Percentiles rank a stretch among this genome's conserved stretches.
Conservation (phyloP, 2,797 vertebrate genomes). For the Chaetodon trifasciatus region DNA sequence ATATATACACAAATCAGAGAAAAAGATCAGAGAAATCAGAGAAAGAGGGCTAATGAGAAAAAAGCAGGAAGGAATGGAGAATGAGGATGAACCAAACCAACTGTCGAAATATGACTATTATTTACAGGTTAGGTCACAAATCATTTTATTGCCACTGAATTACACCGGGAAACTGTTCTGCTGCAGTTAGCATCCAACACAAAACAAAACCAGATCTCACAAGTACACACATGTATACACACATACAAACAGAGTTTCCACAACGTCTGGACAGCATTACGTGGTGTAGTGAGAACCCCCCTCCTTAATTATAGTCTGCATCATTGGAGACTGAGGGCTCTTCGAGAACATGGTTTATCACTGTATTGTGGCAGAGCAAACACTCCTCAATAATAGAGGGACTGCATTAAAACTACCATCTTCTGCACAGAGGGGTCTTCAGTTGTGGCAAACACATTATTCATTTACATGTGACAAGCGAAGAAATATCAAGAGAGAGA, state of each 20-base stretch:
- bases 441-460: conserved; percentile 56
- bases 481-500: conserved; percentile 27
- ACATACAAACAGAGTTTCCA: conserved; percentile 66
- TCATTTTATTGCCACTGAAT: conserved; percentile 58
- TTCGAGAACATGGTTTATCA: conserved; percentile 68
- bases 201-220: conserved; percentile 73
- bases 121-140: conserved; percentile 46
- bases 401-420: conserved; percentile 51
- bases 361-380: conserved; percentile 56
- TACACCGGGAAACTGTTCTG: conserved; percentile 59
- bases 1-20: background rate
- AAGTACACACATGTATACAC: conserved; percentile 41
- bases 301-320: conserved; percentile 73
- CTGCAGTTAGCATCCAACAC: conserved; percentile 51
- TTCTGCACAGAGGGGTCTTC: conserved; percentile 49
- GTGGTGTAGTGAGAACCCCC: conserved; percentile 57
- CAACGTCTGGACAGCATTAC: conserved; percentile 79
- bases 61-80: background rate
- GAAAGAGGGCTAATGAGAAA: too few relatives aligned
- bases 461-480: conserved; percentile 62
- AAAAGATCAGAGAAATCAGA: background rate
- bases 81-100: background rate
- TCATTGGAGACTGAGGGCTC: conserved; percentile 65
- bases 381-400: conserved; percentile 33
- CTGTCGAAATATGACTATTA: conserved; percentile 8